Evolutionary conservation across 2,888 invertebrate genomes (phyloP).

Genomic region (Cosmia pyralina): DNA sequence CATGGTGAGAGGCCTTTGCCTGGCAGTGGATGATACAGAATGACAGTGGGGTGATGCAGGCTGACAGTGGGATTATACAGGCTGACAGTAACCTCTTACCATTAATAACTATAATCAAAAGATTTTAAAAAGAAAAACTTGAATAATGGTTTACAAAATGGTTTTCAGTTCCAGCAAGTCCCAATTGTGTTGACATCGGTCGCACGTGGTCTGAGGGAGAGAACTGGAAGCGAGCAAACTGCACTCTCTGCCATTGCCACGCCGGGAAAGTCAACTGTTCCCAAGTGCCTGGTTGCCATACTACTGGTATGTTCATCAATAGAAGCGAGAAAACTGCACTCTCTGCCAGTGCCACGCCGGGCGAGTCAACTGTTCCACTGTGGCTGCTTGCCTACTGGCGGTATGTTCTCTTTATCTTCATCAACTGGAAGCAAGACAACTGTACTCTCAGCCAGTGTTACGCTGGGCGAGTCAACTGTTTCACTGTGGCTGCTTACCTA

Average conservation of each 20-base stretch:
- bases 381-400: conserved; percentile 66
- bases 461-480: conserved; percentile 91
- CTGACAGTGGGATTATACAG: neutral
- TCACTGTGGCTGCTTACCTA: conserved; percentile 67
- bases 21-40: neutral
- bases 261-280: conserved; percentile 91
- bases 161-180: conserved; percentile 59
- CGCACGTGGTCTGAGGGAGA: conserved; percentile 92
- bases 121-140: neutral
- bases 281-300: conserved; percentile 69
- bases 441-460: conserved; percentile 94
- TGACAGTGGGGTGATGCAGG: neutral
- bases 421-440: conserved; percentile 90
- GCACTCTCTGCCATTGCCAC: conserved; percentile 93
- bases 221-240: conserved; percentile 91
- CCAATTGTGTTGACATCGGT: conserved; percentile 90
- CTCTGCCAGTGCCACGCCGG: conserved; percentile 93
- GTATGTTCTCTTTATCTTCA: conserved; percentile 31
- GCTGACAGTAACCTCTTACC: neutral
- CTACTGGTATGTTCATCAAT: conserved; percentile 42
- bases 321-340: conserved; percentile 91
- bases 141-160: neutral
- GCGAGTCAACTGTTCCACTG: conserved; percentile 89
- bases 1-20: neutral
- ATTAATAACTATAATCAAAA: neutral